A percentile compares a stretch with the other conserved stretches of the same genome.
Conservation (phyloP, 2,113 vertebrate genomes). For the Clarias gariepinus region DNA sequence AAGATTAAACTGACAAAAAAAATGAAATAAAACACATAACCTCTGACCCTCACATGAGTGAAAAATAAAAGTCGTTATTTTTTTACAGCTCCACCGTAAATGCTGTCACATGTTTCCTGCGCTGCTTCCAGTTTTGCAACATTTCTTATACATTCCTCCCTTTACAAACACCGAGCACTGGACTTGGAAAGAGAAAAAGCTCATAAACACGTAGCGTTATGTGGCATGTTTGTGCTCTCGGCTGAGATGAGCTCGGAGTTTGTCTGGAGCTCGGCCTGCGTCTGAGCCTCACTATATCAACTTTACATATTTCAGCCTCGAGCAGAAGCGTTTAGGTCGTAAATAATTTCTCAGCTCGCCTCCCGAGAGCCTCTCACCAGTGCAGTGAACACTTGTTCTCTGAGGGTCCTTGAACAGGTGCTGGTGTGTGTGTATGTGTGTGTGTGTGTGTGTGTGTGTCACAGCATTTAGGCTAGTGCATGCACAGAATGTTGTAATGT, state of each 20-base stretch:
- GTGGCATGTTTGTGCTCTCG: constrained; percentile 40
- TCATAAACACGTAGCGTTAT: not conserved
- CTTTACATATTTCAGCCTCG: constrained; percentile 32
- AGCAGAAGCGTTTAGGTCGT: constrained; percentile 38
- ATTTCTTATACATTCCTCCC: constrained; percentile 14
- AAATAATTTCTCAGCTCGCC: constrained; percentile 39
- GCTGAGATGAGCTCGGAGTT: constrained; percentile 31
- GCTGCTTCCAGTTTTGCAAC: not conserved
- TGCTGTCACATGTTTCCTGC: not conserved
- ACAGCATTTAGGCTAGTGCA: not conserved
- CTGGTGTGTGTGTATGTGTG: constrained; percentile 3
- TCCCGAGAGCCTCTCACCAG: constrained; percentile 15
- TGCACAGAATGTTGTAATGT: not conserved
- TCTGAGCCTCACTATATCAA: constrained; percentile 38
- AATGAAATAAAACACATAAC: not conserved
- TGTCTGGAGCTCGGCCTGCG: constrained; percentile 32
- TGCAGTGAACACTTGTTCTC: constrained; percentile 38
- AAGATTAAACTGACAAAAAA: not conserved
- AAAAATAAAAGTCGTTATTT: not conserved
- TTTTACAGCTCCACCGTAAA: constrained; percentile 7
- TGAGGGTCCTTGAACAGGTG: constrained; percentile 30
- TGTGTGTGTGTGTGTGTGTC: not conserved
- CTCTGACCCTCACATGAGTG: not conserved
- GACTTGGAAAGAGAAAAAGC: not conserved
- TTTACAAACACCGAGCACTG: constrained; percentile 14